These are phyloP conservation scores for Melitaea cinxia DNA, from an alignment of 1,140 invertebrate genomes.

Conservation along the genomic window DNA sequence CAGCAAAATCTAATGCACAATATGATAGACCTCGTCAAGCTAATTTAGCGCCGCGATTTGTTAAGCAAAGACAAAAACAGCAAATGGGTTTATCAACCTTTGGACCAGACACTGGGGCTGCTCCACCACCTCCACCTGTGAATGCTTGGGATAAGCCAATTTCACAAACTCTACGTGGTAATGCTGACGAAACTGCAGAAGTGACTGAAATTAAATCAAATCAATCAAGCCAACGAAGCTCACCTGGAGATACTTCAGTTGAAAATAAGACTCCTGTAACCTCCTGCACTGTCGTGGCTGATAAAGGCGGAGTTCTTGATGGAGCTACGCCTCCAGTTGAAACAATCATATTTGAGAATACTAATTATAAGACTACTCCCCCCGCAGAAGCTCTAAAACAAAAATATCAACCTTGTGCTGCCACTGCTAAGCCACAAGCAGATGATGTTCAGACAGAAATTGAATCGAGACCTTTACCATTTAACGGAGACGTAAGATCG, in stretches of 20 bases:
- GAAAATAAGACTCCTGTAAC: constrained; percentile 70
- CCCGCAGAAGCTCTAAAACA: constrained; percentile 83
- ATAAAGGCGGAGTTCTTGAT: constrained; percentile 84
- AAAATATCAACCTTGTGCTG: constrained; percentile 82
- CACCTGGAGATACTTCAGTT: constrained; percentile 82
- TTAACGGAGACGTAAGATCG: constrained; percentile 71
- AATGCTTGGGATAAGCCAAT: constrained; percentile 95
- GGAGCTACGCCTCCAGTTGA: constrained; percentile 90
- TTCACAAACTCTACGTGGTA: constrained; percentile 83
- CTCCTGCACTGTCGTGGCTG: constrained; percentile 53
- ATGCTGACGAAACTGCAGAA: constrained; percentile 74
- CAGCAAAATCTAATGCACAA: constrained; percentile 67
- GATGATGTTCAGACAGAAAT: constrained; percentile 69
- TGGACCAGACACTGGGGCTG: constrained; percentile 66
- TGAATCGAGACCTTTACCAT: constrained; percentile 64
- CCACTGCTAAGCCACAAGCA: constrained; percentile 60
- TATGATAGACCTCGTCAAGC: constrained; percentile 84
- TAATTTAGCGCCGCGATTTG: constrained; percentile 90
- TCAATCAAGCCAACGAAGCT: constrained; percentile 82
- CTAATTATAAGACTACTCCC: constrained; percentile 89
- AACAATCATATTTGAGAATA: constrained; percentile 96
- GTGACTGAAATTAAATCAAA: constrained; percentile 73
- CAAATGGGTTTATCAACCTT: constrained; percentile 69
- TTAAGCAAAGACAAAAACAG: constrained; percentile 85
- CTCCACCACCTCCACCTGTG: constrained; percentile 85